phyloP scores from a whole-genome alignment of 2,113 vertebrate species.

The Leuciscus idus region DNA sequence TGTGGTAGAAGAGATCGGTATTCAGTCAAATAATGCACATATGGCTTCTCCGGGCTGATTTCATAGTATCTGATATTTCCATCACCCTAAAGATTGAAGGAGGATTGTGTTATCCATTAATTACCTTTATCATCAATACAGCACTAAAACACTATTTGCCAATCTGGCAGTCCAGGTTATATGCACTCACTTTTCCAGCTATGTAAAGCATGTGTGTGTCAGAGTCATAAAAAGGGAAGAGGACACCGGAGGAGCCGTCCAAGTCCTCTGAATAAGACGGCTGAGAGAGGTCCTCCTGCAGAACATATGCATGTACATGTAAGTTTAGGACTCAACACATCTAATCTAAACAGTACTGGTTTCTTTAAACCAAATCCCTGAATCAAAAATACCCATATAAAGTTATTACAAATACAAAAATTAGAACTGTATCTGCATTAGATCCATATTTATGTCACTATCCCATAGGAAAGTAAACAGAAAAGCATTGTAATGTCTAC shows the following conservation, averaged over 20 bases:
- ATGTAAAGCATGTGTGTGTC: slow-evolving; percentile 85
- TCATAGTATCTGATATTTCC: slow-evolving; percentile 91
- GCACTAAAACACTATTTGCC: neutral
- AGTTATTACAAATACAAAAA: neutral
- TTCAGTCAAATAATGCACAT: slow-evolving; percentile 86
- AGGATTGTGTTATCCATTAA: neutral
- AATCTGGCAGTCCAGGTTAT: slow-evolving; percentile 39
- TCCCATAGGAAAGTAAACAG: neutral
- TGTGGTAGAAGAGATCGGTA: slow-evolving; percentile 85
- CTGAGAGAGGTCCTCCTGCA: slow-evolving; percentile 81
- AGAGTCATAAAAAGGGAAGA: slow-evolving; percentile 84
- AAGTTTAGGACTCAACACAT: neutral
- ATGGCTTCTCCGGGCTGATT: slow-evolving; percentile 84
- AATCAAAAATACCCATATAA: neutral
- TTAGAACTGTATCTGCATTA: neutral
- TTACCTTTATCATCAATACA: neutral
- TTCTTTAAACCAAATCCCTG: neutral
- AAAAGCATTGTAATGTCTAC: neutral
- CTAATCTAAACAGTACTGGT: neutral
- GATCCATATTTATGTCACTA: neutral
- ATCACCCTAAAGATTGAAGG: slow-evolving; percentile 77
- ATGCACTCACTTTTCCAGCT: slow-evolving; percentile 80
- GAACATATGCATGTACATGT: neutral
- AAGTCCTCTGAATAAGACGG: slow-evolving; percentile 83
- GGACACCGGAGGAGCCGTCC: slow-evolving; percentile 81